Evolutionary conservation across 2,888 invertebrate species (phyloP), one percentile per base, ranked within the genome.

Genomic region (Caenorhabditis sp.): DNA sequence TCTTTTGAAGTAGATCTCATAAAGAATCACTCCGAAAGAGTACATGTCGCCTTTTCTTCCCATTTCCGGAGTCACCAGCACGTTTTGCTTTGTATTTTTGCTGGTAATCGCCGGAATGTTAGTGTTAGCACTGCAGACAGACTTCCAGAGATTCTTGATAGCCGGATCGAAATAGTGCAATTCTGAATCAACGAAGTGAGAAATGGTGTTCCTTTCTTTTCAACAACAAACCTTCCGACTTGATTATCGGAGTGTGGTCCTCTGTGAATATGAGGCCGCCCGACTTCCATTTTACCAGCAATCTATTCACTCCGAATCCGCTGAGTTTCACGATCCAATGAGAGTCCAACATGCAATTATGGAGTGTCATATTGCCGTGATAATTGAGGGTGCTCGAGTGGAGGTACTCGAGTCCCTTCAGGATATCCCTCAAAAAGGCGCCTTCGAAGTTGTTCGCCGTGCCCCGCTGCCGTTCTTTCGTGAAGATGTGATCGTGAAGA

Each of bases 301-400:
- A 39, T 43, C 77, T 59, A 30, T 77, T 71, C 13, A 81, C 68
- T 11, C 87, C 86, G 53, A 85, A 87, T n/a, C 88, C 88, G 55
- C 82, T 81, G 11, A 88, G 58, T 68, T 88, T 88, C 11, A 88
- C 65, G 46, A 88, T 86, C 88, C 88, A 88, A 63, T 88, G 88
- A 8, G 83, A 81, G 55, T 88, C 87, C 39, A 88, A 78, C 41
- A 86, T 70, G 50, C 88, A 88, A 26, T 82, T 82, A n/a, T 70
- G 48, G 0, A 86, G 80, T 11, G 86, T 84, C 41, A 88, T 65
- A 1, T 82, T 77, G 30, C 88, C 88, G 65, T 88, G 88, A 68
- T 79, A 88, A 7, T 78, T 80, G 8, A 88, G 61, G 2, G 58
- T 27, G 13, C 86, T 86, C 0, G 68, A 39, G 59, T 88, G 87